Evolutionary conservation across 2,113 vertebrate species (phyloP).

Genomic region (Chionomys nivalis): DNA sequence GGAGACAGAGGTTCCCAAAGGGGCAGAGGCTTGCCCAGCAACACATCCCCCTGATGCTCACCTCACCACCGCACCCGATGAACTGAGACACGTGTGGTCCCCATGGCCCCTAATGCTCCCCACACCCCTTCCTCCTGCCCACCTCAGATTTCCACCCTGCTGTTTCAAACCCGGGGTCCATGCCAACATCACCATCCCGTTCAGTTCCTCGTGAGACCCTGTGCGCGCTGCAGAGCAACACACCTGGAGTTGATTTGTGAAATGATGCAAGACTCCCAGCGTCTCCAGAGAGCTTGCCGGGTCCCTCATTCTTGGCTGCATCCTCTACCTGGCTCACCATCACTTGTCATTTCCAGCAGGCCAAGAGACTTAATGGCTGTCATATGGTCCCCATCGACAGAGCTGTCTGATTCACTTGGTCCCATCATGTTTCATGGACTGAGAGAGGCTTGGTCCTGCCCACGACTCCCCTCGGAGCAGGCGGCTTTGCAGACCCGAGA

Average conservation of each 20-base stretch:
- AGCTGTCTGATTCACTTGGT: slow-evolving; percentile 69
- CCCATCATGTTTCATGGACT: slow-evolving; percentile 61
- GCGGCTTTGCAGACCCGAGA: neutral
- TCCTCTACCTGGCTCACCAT: slow-evolving; percentile 5
- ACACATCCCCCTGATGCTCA: fast-evolving
- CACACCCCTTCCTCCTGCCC: neutral
- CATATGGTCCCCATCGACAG: slow-evolving; percentile 71
- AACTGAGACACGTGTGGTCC: neutral
- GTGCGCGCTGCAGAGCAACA: neutral
- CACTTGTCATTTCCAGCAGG: slow-evolving; percentile 71
- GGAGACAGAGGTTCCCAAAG: neutral
- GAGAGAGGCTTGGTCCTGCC: slow-evolving; percentile 34
- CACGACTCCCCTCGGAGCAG: slow-evolving; percentile 27
- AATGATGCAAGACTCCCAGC: neutral
- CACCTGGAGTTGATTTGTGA: neutral
- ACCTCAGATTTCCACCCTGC: neutral
- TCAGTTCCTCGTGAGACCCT: slow-evolving; percentile 55
- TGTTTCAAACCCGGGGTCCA: neutral
- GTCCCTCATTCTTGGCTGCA: slow-evolving; percentile 19
- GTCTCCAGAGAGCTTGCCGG: neutral
- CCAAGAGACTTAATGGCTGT: slow-evolving; percentile 48
- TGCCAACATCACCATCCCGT: neutral
- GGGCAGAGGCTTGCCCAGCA: too few species aligned
- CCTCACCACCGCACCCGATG: fast-evolving
- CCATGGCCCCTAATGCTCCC: fast-evolving